Evolutionary conservation across 2,888 invertebrate species (phyloP), one percentile per base, ranked within the genome.

Genomic region (Euphydryas editha): DNA sequence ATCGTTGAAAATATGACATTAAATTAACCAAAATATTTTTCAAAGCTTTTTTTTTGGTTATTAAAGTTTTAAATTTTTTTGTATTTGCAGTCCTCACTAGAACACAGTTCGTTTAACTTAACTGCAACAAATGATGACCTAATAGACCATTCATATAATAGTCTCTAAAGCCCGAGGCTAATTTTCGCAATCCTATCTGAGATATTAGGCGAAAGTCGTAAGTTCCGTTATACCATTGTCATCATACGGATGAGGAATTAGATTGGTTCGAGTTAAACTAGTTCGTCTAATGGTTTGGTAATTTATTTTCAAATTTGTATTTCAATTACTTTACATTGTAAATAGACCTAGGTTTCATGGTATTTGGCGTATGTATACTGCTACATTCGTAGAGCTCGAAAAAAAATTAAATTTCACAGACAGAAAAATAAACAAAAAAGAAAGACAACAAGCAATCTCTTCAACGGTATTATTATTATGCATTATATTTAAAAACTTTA

Each of bases 181-280:
- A 24, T 49, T 21, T 49, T 15, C 21, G 15, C n/a, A 5, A 24
- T 24, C 37, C 42, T 24, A 24, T n/a, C 17, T 62, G 21, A 62
- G 62, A 62, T 37, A 57, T 62, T 62, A 21, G 57, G 47, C 24
- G 44, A 8, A 55, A 58, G 44, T 39, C 21, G 18, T 21, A 17
- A 37, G 39, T 58, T 44, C 21, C 39, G n/a, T 18, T 21, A n/a
- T 37, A 15, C 37, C 21, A 57, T 57, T 62, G 56, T 57, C 56
- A 24, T 21, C n/a, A 24, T 15, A 49, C 15, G 24, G 47, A 20
- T 1, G 47, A 49, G 47, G 13, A 21, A 24, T 49, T 21, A 49
- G 21, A 4, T 49, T 5, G 49, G 49, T 21, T 15, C 49, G 13
- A 49, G 6, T 24, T 13, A 24, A 21, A 24, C 5, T 15, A 13